Percentiles rank a stretch among this genome's conserved stretches.
These are phyloP conservation scores for Morelia viridis DNA, from an alignment of 2,797 vertebrate species.

Conservation along the genomic window DNA sequence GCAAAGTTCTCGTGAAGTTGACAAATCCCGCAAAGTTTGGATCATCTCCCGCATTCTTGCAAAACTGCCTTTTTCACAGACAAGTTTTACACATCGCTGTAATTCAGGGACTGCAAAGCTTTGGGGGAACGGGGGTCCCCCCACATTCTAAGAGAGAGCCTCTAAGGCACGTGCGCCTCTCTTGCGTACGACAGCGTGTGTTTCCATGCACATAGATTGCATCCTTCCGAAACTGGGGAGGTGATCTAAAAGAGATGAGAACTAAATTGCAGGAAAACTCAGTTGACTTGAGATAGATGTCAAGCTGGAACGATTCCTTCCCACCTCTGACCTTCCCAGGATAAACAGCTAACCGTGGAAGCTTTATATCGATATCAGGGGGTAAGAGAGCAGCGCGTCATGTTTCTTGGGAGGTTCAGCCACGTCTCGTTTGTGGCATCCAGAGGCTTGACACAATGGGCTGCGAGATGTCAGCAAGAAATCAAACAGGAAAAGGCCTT, in stretches of 20 bases:
- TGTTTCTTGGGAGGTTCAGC: conserved; percentile 37
- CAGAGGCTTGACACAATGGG: neutral
- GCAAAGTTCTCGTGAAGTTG: too few species aligned
- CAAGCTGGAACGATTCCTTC: conserved; percentile 52
- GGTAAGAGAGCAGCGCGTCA: conserved; percentile 61
- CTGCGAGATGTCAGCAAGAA: conserved; percentile 42
- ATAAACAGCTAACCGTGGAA: conserved; percentile 66
- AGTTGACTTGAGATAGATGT: neutral
- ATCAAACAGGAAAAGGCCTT: conserved; percentile 13
- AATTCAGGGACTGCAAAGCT: too few species aligned
- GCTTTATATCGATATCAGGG: conserved; percentile 63
- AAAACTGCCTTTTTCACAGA: too few species aligned
- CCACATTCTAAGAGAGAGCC: too few species aligned
- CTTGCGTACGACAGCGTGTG: too few species aligned
- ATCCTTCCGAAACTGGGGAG: too few species aligned
- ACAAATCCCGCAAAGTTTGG: neutral
- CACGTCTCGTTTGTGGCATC: conserved; percentile 42
- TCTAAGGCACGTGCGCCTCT: too few species aligned
- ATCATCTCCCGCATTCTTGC: too few species aligned
- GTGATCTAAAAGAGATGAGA: neutral
- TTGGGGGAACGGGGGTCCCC: too few species aligned
- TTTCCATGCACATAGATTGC: too few species aligned
- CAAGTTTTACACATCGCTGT: too few species aligned
- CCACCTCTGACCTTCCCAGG: conserved; percentile 60
- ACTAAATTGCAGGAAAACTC: neutral